Base-by-base conservation (phyloP, 2,797 vertebrate genomes). In the Sternotherus odoratus region DNA sequence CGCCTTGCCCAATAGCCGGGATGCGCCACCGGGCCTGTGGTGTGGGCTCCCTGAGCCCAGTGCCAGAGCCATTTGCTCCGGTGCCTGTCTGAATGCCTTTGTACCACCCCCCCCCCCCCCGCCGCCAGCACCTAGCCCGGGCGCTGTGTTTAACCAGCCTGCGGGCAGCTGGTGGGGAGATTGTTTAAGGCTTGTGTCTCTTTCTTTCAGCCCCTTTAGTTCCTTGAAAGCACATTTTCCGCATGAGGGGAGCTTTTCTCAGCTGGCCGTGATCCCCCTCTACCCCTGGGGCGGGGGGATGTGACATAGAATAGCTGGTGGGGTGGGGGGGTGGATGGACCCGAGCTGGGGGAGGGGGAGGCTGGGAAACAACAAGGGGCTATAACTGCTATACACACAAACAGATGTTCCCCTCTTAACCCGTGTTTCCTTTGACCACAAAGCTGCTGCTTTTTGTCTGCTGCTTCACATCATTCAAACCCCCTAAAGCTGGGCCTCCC, bases 121-220 rank as follows among this genome's bases (percentile, higher is more conserved):
- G 66, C 79, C 87, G 80, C 95, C 93, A 89, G 86, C 88, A 50
- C 85, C 81, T 82, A 82, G 83, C 0, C 48, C 91, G 94, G 95
- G 95, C 88, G 92, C 90, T 91, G 85, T 43, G 66, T 97, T 98
- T 97, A 97, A 97, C 96, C 96, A 85, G 95, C 87, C 77, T 90
- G 91, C 90, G 87, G 96, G 94, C 94, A 97, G 97, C 98, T 98
- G 98, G 97, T 98, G 96, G 96, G 95, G 86, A 92, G 92, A 88
- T 92, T 96, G 97, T 96, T 96, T 91, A 81, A 1, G 10, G 91
- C 97, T 95, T 6, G 0, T 0, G 74, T 78, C 77, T 91, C 24
- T 80, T 96, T 95, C 87, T 97, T 96, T 96, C 95, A 88, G 96
- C 83, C 81, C 48, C 51, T 96, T 95, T 93, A 79, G 95, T 96